Percentiles rank a stretch among this genome's conserved stretches.
Evolutionary conservation across 2,113 vertebrate genomes (phyloP).

Genomic region (Sceloporus tristichus): DNA sequence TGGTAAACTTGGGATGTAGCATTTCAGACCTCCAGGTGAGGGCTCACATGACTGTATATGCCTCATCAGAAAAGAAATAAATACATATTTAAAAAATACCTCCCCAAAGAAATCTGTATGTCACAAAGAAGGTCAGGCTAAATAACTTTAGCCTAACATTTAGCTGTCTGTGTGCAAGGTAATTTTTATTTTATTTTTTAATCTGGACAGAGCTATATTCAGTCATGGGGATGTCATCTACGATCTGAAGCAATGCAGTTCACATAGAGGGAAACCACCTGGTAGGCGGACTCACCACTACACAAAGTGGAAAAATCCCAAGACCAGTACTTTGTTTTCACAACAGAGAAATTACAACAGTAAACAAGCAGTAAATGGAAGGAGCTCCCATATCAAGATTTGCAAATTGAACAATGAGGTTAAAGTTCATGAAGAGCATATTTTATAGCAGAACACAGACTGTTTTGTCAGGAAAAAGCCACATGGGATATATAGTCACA

Average conservation of each 20-base stretch:
- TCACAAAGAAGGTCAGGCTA: not conserved
- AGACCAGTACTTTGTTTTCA: constrained; percentile 10
- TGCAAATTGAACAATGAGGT: constrained; percentile 23
- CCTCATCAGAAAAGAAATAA: not conserved
- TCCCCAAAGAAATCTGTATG: not conserved
- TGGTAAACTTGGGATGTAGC: not conserved
- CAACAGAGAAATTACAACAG: constrained; percentile 16
- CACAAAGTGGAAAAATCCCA: not conserved
- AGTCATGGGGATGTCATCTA: not conserved
- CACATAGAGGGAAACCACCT: not conserved
- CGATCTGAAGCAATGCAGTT: not conserved
- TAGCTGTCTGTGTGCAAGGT: not conserved
- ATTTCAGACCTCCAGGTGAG: not conserved
- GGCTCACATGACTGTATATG: not conserved
- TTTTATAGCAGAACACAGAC: not conserved
- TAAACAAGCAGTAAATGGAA: constrained; percentile 2
- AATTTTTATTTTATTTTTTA: not conserved
- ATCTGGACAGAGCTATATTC: not conserved
- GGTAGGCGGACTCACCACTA: not conserved
- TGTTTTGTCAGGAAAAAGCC: no score
- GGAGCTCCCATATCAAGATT: not conserved
- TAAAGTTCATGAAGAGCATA: not conserved
- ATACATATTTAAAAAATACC: not conserved
- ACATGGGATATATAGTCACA: no score
- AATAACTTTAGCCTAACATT: not conserved